Base-by-base conservation (phyloP, 1,140 invertebrate genomes). In the Drosophila elegans region DNA sequence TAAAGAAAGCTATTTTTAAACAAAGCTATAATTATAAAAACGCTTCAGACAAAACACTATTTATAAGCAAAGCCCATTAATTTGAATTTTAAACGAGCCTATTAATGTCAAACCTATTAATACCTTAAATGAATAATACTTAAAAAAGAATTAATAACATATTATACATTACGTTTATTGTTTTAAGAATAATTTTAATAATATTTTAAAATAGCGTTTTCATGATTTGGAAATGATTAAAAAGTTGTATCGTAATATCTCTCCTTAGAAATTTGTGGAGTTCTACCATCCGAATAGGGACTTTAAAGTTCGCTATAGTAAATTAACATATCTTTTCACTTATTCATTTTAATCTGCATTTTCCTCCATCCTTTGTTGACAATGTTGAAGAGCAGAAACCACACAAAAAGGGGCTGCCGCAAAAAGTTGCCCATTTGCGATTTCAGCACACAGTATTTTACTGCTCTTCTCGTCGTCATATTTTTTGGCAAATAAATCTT, bases 401-500 rank as follows among this genome's bases (percentile, higher is more conserved):
- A 32, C 71, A 62, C 51, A 64, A 44, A 60, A 36, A 36, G n/a
- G 11, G 54, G 45, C 66, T 46, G 59, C 59, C 63, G 45, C 56
- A 74, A 52, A 51, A 74, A 45, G 56, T 68, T 53, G 66, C 41
- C 49, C 67, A 69, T 71, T 60, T 57, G 53, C 53, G 54, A 71
- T 49, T 71, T 32, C 42, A 21, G 63, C 62, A 56, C 34, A 53
- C 39, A 71, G 39, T 46, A 49, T 74, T 72, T 74, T 44, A 74
- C 73, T 55, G 73, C 44, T 51, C 49, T 74, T 51, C 25, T 64
- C 39, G 44, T 44, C 60, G 69, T 74, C 72, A 74, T 63, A 74
- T 64, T 74, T 74, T 74, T 74, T 74, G 72, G 73, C 73, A 75
- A 75, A 75, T 75, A 75, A 76, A 76, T 76, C 73, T 76, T 76